Percentiles rank a stretch among this genome's conserved stretches.
These are phyloP conservation scores for Balanococcus diminutus DNA, from an alignment of 2,888 invertebrate species.

Conservation along the genomic window DNA sequence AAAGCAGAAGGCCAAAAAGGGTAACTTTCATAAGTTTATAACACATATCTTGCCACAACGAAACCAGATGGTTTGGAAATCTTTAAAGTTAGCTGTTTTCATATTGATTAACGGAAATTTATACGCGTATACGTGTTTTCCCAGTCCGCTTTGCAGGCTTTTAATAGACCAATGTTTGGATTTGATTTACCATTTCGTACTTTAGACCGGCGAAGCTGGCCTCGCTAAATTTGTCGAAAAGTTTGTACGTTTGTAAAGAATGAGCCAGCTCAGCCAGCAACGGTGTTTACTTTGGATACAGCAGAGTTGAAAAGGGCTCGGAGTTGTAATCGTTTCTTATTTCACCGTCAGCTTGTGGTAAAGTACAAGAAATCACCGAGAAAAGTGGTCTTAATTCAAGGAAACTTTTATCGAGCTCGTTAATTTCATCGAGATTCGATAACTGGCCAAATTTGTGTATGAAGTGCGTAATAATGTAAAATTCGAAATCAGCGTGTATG, in stretches of 20 bases:
- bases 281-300: neutral
- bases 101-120: constrained; percentile 33
- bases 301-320: neutral
- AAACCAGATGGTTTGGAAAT: constrained; percentile 37
- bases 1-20: neutral
- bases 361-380: neutral
- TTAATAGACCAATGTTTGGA: neutral
- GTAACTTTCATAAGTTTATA: neutral
- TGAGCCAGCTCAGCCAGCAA: too few relatives aligned
- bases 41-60: constrained; percentile 7
- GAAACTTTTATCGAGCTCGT: neutral
- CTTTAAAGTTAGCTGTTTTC: constrained; percentile 1
- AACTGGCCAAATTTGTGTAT: neutral
- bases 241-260: neutral
- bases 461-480: neutral
- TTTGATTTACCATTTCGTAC: neutral
- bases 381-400: neutral
- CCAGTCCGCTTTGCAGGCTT: neutral
- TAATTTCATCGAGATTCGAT: neutral
- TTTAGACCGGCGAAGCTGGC: neutral
- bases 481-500: neutral
- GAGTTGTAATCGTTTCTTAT: neutral
- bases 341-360: neutral
- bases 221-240: neutral
- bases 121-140: neutral